Evolutionary conservation across 2,797 vertebrate species (phyloP).

Genomic region (Sebastolobus altivelis): DNA sequence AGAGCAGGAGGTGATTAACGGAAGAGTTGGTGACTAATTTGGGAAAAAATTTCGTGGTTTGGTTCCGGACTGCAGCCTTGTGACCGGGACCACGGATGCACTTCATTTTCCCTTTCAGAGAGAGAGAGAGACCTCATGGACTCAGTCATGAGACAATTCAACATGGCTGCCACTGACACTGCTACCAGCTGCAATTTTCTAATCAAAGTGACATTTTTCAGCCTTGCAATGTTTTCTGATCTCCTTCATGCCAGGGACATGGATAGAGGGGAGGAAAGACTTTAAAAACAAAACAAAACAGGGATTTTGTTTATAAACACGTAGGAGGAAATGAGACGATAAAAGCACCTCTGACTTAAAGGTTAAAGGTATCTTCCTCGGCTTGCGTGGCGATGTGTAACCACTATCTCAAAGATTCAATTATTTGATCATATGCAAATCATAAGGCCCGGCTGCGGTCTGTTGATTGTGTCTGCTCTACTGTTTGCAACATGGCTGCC

Average conservation of each 20-base stretch:
- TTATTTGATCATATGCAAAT: constrained; percentile 31
- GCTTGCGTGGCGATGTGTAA: background rate
- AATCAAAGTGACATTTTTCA: constrained; percentile 43
- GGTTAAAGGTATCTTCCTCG: background rate
- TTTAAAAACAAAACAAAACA: background rate
- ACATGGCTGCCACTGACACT: constrained; percentile 60
- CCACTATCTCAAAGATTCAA: background rate
- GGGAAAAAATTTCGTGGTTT: constrained; percentile 70
- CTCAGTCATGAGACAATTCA: constrained; percentile 73
- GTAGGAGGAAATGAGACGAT: constrained; percentile 12
- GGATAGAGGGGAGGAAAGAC: background rate
- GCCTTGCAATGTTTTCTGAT: constrained; percentile 2
- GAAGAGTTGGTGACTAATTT: constrained; percentile 79
- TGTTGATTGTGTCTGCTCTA: constrained; percentile 1
- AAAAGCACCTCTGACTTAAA: constrained; percentile 13
- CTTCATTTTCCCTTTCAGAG: constrained; percentile 69
- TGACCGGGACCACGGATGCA: constrained; percentile 68
- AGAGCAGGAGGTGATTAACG: constrained; percentile 73
- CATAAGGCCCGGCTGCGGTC: background rate
- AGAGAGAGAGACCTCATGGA: constrained; percentile 60
- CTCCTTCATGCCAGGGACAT: background rate
- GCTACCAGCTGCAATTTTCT: constrained; percentile 4
- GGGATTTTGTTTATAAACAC: background rate
- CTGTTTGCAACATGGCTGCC: constrained; percentile 43
- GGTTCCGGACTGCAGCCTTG: constrained; percentile 70